Percentiles rank a stretch among this genome's conserved stretches.
These are phyloP conservation scores for Arctopsyche grandis DNA, from an alignment of 1,140 invertebrate species.

Conservation along the genomic window DNA sequence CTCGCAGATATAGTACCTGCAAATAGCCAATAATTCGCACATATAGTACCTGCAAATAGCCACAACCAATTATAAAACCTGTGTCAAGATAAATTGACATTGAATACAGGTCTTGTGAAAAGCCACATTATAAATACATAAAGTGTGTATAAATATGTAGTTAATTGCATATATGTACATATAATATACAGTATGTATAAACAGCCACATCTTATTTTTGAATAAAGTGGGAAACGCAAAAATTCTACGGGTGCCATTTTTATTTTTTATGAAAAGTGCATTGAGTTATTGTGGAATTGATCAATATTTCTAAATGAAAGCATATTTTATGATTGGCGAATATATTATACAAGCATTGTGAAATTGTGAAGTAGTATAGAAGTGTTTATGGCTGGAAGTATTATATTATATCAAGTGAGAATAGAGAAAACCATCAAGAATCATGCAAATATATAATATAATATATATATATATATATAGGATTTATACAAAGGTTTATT, in stretches of 20 bases:
- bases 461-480: neutral
- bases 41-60: no score
- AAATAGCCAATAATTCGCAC: no score
- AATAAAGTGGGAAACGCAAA: no score
- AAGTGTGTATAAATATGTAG: neutral
- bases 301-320: conserved; percentile 19
- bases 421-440: conserved; percentile 52
- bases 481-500: neutral
- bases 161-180: conserved; percentile 1
- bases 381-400: conserved; percentile 34
- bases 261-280: conserved; percentile 8
- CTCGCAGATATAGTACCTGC: no score
- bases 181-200: neutral
- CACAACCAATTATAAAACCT: no score
- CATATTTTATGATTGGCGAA: conserved; percentile 33
- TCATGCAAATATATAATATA: conserved; percentile 44
- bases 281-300: neutral
- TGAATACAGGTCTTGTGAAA: no score
- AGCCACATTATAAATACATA: no score
- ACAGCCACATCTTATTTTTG: neutral
- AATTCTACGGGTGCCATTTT: no score
- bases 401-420: conserved; percentile 42
- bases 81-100: no score
- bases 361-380: conserved; percentile 44
- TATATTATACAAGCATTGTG: conserved; percentile 35